These are phyloP conservation scores for Brachyistius frenatus DNA, from an alignment of 2,113 vertebrate genomes.

Conservation along the genomic window DNA sequence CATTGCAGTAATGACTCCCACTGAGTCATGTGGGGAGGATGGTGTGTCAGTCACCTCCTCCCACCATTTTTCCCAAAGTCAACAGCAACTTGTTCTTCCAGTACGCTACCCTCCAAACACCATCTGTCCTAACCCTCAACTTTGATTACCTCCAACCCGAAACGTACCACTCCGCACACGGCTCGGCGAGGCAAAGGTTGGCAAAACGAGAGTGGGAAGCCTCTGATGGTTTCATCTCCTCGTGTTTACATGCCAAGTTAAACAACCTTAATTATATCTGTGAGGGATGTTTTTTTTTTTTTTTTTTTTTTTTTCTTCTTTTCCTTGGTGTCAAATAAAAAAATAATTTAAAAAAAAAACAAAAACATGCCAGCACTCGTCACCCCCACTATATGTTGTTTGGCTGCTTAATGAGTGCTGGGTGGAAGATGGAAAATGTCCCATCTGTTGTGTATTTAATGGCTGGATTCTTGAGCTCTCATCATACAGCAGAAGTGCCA, in stretches of 20 bases:
- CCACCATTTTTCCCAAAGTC: slow-evolving; percentile 63
- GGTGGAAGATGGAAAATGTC: slow-evolving; percentile 55
- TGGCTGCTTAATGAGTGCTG: slow-evolving; percentile 66
- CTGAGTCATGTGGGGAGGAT: slow-evolving; percentile 60
- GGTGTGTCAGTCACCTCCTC: slow-evolving; percentile 64
- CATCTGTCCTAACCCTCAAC: slow-evolving; percentile 70
- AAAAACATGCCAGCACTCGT: slow-evolving; percentile 61
- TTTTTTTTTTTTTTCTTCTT: slow-evolving; percentile 2
- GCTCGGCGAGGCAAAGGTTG: slow-evolving; percentile 25
- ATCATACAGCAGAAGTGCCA: slow-evolving; percentile 52
- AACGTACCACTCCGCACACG: slow-evolving; percentile 7
- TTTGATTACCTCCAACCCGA: slow-evolving; percentile 55
- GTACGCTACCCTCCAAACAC: slow-evolving; percentile 48
- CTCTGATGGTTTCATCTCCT: slow-evolving; percentile 43
- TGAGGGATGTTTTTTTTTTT: slow-evolving; percentile 10
- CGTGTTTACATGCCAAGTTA: slow-evolving; percentile 48
- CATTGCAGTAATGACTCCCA: slow-evolving; percentile 73
- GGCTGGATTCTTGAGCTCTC: slow-evolving; percentile 68
- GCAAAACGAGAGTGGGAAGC: slow-evolving; percentile 21
- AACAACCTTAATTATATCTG: slow-evolving; percentile 50
- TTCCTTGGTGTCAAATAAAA: slow-evolving; percentile 52
- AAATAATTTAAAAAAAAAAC: too few species aligned
- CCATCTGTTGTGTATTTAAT: slow-evolving; percentile 80
- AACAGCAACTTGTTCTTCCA: slow-evolving; percentile 64
- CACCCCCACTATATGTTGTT: slow-evolving; percentile 70